Evolutionary conservation across 2,888 invertebrate species (phyloP).

Genomic region (Willowsia nigromaculata): DNA sequence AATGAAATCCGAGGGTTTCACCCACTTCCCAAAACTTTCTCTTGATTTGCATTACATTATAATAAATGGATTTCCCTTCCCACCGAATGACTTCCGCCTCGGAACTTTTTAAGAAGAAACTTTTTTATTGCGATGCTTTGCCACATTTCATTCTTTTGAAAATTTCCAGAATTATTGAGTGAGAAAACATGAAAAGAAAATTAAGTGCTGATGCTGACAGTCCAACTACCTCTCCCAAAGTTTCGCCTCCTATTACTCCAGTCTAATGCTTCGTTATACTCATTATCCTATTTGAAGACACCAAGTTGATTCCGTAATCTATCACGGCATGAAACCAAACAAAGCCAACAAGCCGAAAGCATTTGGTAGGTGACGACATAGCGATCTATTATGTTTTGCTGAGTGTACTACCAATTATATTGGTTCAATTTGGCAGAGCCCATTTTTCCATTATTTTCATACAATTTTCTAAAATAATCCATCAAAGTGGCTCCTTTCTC

Average conservation of each 20-base stretch:
- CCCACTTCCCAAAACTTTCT: not conserved
- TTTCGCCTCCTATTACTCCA: too few species aligned
- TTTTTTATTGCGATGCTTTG: not conserved
- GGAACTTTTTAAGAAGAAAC: not conserved
- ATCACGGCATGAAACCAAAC: not conserved
- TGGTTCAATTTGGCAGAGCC: not conserved
- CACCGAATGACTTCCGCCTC: not conserved
- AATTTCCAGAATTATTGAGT: slow-evolving; percentile 22
- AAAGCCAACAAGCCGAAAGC: not conserved
- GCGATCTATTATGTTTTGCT: too few species aligned
- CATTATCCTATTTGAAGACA: not conserved
- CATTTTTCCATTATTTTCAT: not conserved
- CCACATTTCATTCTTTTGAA: not conserved
- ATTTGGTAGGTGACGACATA: too few species aligned
- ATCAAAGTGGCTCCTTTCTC: slow-evolving; percentile 5
- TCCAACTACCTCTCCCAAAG: not conserved
- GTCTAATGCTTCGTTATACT: not conserved
- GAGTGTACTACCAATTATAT: not conserved
- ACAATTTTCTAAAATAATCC: slow-evolving; percentile 20
- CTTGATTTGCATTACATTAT: not conserved
- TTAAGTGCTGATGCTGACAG: slow-evolving; percentile 24
- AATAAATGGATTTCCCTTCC: not conserved
- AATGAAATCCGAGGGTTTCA: too few species aligned
- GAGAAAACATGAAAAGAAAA: slow-evolving; percentile 46
- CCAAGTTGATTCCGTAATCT: not conserved